Base-by-base conservation (phyloP, 1,140 invertebrate species). In the Campoletis sonorensis region DNA sequence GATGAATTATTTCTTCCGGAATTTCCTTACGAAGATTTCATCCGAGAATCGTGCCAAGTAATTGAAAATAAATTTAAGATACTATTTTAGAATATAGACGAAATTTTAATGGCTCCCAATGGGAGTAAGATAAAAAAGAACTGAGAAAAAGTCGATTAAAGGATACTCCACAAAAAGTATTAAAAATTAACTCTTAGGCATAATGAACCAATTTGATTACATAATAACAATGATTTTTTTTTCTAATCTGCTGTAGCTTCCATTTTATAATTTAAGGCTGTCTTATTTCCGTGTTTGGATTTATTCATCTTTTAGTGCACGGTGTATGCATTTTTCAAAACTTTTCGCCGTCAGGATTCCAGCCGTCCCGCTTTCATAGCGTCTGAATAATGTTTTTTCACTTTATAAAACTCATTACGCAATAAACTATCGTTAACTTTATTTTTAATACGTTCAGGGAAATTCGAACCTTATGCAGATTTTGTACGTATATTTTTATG, bases 401-500 rank as follows among this genome's bases (percentile, higher is more conserved):
- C 54, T n/a, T n/a, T 1, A n/a, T n/a, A n/a, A n/a, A 58, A 58
- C 54, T 21, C 54, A n/a, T 21, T n/a, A 23, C 18, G 21, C 18
- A 23, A 58, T 13, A 0, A 58, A 58, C 16, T 58, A 5, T n/a
- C n/a, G 1, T 58, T 4, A 10, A 58, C 21, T n/a, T 58, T 23
- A 10, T 58, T 5, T 23, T 8, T 4, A 4, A 58, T 58, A n/a
- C 54, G 21, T n/a, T 23, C 1, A n/a, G 54, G 54, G 54, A 58
- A 2, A 11, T 58, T 23, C 3, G 1, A n/a, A 58, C 21, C 4
- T 67, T 30, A 67, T 2, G 61, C 23, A 58, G 3, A 67, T 27
- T 67, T 67, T 67, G 23, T 67, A 67, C 23, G 23, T 23, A 67
- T 67, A 67, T 67, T 67, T 67, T 67, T 13, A 67, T 26, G 61